These are phyloP conservation scores for Macroglossus sobrinus DNA, from an alignment of 2,113 vertebrate species.

Conservation along the genomic window DNA sequence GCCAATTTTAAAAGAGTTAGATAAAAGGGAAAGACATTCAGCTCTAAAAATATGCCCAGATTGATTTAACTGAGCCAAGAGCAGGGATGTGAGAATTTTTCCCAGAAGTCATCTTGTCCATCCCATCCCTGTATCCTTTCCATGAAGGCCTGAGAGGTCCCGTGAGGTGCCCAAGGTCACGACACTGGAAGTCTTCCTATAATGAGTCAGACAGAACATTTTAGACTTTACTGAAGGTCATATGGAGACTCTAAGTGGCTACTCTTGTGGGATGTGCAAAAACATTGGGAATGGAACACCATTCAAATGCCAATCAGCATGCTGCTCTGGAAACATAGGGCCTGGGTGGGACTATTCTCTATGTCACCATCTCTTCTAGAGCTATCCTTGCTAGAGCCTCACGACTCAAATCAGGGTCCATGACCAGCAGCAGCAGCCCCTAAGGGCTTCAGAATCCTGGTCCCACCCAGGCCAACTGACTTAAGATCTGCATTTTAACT, in stretches of 20 bases:
- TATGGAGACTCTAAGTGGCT: fast-evolving
- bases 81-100: background rate
- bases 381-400: background rate
- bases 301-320: fast-evolving
- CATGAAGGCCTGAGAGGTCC: background rate
- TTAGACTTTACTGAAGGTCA: background rate
- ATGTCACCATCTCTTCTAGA: background rate
- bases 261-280: no score
- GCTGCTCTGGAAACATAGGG: background rate
- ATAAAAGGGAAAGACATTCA: background rate
- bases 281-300: fast-evolving
- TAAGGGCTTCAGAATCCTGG: background rate
- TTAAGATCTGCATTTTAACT: background rate
- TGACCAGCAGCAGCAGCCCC: background rate
- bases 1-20: background rate
- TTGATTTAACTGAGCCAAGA: background rate
- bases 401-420: background rate
- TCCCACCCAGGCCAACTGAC: background rate
- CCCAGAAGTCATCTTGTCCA: fast-evolving
- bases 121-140: background rate
- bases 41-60: background rate
- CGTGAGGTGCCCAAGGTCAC: background rate
- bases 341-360: background rate
- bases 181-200: background rate
- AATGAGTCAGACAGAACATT: background rate